Evolutionary conservation across 2,797 vertebrate species (phyloP).

Genomic region (Leptatherina wallacei): DNA sequence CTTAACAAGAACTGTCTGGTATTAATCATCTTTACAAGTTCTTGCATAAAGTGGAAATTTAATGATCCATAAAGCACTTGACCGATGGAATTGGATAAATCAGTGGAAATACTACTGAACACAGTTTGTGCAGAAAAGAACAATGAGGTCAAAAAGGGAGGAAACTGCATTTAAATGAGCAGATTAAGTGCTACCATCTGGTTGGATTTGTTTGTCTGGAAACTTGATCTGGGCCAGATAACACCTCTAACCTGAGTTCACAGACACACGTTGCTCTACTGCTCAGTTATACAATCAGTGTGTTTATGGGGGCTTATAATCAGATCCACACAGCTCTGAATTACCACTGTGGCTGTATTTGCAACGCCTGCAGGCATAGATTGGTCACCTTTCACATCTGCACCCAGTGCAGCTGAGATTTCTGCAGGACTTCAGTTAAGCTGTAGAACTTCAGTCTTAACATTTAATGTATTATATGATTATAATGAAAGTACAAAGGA

Average conservation of each 20-base stretch:
- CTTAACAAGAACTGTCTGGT: neutral
- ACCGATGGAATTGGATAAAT: neutral
- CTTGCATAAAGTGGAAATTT: neutral
- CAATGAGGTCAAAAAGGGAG: slow-evolving; percentile 2
- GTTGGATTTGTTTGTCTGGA: slow-evolving; percentile 29
- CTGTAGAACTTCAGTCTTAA: neutral
- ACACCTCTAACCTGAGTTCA: slow-evolving; percentile 38
- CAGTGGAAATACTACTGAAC: neutral
- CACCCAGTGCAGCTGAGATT: neutral
- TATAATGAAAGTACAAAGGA: neutral
- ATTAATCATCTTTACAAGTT: neutral
- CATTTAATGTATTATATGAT: neutral
- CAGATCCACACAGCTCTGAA: slow-evolving; percentile 17
- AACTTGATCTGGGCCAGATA: slow-evolving; percentile 44
- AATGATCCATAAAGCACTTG: neutral
- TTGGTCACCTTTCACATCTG: slow-evolving; percentile 12
- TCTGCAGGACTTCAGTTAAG: slow-evolving; percentile 5
- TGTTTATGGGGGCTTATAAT: slow-evolving; percentile 23
- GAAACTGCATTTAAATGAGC: slow-evolving; percentile 21
- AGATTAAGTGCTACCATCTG: slow-evolving; percentile 20
- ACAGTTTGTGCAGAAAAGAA: neutral
- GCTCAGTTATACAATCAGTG: slow-evolving; percentile 15
- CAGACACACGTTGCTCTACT: slow-evolving; percentile 38
- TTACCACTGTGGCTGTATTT: slow-evolving; percentile 6
- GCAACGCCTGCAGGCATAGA: slow-evolving; percentile 1